Evolutionary conservation across 2,888 invertebrate genomes (phyloP), one percentile per base, ranked within the genome.

Genomic region (Himalopsyche anomala): DNA sequence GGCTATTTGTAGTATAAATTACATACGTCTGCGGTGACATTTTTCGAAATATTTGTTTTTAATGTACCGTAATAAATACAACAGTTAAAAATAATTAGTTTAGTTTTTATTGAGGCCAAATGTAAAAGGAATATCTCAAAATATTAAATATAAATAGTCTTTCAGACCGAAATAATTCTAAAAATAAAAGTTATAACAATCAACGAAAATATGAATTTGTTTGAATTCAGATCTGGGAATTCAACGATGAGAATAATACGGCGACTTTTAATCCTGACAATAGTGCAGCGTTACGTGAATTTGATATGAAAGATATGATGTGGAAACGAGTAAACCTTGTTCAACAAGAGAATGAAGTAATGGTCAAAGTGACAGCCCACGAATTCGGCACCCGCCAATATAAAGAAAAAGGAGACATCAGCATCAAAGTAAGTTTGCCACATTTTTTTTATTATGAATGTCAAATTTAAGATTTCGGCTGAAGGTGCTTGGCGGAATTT

Each of bases 191-290:
- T 28, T 28, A 28, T 28, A 28, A 28, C 28, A 28, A 28, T 28
- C 28, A 28, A 28, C 28, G 28, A 28, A 28, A 28, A 28, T 28
- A 28, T 62, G 3, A 19, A 5, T 19, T 62, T 62, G 8, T 62
- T 62, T 62, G 19, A 62, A 42, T 56, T 69, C 90, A 95, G 95
- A 89, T 95, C 56, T 92, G 93, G 89, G 94, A 95, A 89, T 95
- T 94, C 90, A 92, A 95, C 85, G 95, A 95, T 89, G 85, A 92
- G 2, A 91, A 93, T 40, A 94, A 95, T 90, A 91, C 91, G 0
- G 95, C 92, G 0, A 85, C 89, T 19, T 90, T 92, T 82, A 89
- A 91, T 87, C 89, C 89, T 42, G 88, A 89, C 11, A 90, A 91
- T 84, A 89, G 89, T 11, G 90, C 90, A 36, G 91, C 92, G 3